These are phyloP conservation scores for Epinephelus fuscoguttatus DNA, from an alignment of 2,113 vertebrate species.

Conservation along the genomic window DNA sequence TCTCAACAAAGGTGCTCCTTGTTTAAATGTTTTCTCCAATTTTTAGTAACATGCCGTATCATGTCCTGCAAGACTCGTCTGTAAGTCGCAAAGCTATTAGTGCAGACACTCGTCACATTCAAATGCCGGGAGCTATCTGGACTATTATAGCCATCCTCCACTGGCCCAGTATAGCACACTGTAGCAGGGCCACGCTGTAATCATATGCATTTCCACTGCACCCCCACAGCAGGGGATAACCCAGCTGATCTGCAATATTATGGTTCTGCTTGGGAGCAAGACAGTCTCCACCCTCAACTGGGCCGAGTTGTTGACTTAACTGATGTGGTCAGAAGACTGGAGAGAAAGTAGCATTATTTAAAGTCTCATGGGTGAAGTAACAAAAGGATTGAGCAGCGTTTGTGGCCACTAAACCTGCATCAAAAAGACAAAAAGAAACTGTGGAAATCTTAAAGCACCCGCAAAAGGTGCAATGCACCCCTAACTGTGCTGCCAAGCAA, in stretches of 20 bases:
- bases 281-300: slow-evolving; percentile 39
- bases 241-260: slow-evolving; percentile 47
- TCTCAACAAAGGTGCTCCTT: background rate
- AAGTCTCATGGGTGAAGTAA: background rate
- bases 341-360: slow-evolving; percentile 2
- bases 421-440: too few species aligned
- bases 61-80: background rate
- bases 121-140: slow-evolving; percentile 23
- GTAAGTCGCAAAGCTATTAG: slow-evolving; percentile 8
- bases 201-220: slow-evolving; percentile 45
- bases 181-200: slow-evolving; percentile 33
- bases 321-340: slow-evolving; percentile 11
- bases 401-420: too few species aligned
- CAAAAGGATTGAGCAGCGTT: too few species aligned
- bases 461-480: too few species aligned
- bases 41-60: background rate
- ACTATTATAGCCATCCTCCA: slow-evolving; percentile 11
- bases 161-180: slow-evolving; percentile 22
- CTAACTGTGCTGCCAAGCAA: too few species aligned
- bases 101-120: slow-evolving; percentile 8
- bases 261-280: slow-evolving; percentile 27
- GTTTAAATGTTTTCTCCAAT: background rate
- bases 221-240: slow-evolving; percentile 41
- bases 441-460: too few species aligned
- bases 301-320: background rate